Evolutionary conservation across 2,113 vertebrate genomes (phyloP).

Genomic region (Typhlomys cinereus): DNA sequence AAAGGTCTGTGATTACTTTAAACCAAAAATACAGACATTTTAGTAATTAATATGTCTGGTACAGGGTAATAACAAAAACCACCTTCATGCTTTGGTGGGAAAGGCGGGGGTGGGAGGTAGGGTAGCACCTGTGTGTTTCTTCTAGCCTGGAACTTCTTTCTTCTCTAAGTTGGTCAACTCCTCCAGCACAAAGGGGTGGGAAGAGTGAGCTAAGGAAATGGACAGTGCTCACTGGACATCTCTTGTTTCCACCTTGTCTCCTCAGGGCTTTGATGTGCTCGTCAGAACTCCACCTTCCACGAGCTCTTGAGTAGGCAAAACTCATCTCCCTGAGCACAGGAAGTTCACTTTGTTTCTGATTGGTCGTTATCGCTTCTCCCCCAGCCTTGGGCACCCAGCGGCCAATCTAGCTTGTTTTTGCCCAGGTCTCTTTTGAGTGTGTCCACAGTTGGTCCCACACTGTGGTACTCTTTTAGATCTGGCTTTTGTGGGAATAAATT

Average conservation of each 20-base stretch:
- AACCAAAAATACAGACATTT: background rate
- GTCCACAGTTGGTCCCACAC: background rate
- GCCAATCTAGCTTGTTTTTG: background rate
- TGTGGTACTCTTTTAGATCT: background rate
- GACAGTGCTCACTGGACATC: background rate
- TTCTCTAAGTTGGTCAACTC: background rate
- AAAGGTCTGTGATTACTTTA: slow-evolving; percentile 1
- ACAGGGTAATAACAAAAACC: background rate
- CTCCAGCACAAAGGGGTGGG: background rate
- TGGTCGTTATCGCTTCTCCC: background rate
- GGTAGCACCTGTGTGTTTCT: background rate
- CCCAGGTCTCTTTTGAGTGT: background rate
- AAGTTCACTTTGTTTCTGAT: background rate
- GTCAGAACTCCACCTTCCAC: background rate
- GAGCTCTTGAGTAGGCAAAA: too few relatives aligned
- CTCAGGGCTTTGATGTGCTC: background rate
- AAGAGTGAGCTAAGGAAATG: background rate
- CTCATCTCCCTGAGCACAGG: background rate
- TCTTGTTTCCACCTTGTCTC: background rate
- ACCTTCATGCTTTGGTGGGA: background rate
- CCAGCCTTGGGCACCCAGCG: background rate
- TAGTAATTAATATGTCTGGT: background rate
- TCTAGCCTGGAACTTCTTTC: background rate
- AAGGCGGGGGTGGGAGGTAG: background rate
- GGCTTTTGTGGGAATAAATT: background rate